Evolutionary conservation across 2,113 vertebrate species (phyloP).

Genomic region (Telmatochromis sp.): DNA sequence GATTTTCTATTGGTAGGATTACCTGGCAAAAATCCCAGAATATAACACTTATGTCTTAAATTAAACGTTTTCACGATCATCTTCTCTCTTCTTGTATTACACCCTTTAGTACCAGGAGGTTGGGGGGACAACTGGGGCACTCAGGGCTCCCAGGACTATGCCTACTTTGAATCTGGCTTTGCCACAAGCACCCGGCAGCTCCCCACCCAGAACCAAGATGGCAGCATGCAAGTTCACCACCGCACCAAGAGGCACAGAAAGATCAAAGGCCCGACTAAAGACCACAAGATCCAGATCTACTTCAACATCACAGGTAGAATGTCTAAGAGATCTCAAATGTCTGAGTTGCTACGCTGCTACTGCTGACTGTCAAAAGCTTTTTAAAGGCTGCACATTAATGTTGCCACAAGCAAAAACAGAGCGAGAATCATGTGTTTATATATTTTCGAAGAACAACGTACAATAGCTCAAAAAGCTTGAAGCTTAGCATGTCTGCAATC

Average conservation of each 20-base stretch:
- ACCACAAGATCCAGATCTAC: slow-evolving; percentile 94
- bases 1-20: slow-evolving; percentile 88
- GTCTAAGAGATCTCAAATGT: neutral
- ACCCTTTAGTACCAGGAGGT: slow-evolving; percentile 79
- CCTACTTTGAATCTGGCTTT: slow-evolving; percentile 85
- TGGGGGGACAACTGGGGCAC: slow-evolving; percentile 75
- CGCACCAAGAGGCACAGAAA: slow-evolving; percentile 80
- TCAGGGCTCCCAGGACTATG: slow-evolving; percentile 84
- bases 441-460: neutral
- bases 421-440: neutral
- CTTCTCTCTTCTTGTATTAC: neutral
- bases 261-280: slow-evolving; percentile 69
- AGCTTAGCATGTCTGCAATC: neutral
- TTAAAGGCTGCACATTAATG: neutral
- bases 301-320: slow-evolving; percentile 93
- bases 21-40: neutral
- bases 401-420: neutral
- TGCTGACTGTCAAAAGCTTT: neutral
- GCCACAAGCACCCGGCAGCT: slow-evolving; percentile 58
- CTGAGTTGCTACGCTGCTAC: neutral
- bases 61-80: neutral
- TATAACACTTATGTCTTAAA: neutral
- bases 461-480: neutral
- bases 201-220: slow-evolving; percentile 41
- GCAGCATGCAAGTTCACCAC: slow-evolving; percentile 31